Base-by-base conservation (phyloP, 1,140 invertebrate genomes). In the Papilio polytes region DNA sequence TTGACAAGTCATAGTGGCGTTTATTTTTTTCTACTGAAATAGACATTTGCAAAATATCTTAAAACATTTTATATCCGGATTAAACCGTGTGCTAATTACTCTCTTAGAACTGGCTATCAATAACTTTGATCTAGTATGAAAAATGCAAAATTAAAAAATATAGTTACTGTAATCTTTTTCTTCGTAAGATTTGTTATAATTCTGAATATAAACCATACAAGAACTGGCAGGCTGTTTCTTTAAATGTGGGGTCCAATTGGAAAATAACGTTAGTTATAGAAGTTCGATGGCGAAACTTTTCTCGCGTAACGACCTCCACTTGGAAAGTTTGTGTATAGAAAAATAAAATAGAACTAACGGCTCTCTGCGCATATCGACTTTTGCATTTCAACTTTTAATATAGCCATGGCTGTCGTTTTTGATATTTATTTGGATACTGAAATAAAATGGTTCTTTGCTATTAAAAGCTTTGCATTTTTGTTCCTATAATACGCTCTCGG, bases 191-290 rank as follows among this genome's bases (percentile, higher is more conserved):
- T 48, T 48, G 15, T 48, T 48, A 46, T 74, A 70, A 70, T 70
- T 4, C 72, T 8, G 73, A 74, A 79, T 79, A 79, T 78, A 56
- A 46, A 51, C 48, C 51, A 80, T 77, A 66, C 44, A 82, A 85
- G 83, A 86, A 83, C 81, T 85, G 80, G 76, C 70, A 86, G 83
- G 85, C 83, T 81, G 82, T 85, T 87, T 87, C 77, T 87, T 85
- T 86, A 83, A 89, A 87, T 85, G 83, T 83, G 85, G 85, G 85
- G 83, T 86, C 83, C 88, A 83, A 88, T 87, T 90, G 87, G 88
- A 84, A 88, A 88, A 88, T 86, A 91, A 92, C 83, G 91, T 92
- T 91, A 88, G 90, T 90, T 91, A 88, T 89, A 85, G 86, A 86
- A 89, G 86, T 85, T 85, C 86, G 86, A 91, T 90, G 86, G 88